These are phyloP conservation scores for Dendrocincla tyrannina DNA, from an alignment of 2,797 vertebrate species.

Conservation along the genomic window DNA sequence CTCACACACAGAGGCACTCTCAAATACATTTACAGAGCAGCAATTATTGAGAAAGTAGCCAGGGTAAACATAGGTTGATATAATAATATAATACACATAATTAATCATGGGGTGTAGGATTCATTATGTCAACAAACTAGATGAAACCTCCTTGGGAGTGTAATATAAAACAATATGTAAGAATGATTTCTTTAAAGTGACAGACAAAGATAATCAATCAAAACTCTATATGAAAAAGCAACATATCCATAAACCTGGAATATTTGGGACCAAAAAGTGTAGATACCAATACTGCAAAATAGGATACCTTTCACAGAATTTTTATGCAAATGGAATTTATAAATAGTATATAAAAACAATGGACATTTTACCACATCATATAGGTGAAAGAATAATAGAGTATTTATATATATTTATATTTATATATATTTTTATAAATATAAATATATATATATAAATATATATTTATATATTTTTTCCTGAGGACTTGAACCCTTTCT, in stretches of 20 bases:
- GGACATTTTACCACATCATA: background rate
- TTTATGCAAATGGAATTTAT: background rate
- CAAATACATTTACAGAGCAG: slow-evolving; percentile 17
- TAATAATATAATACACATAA: slow-evolving; percentile 57
- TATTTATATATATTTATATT: background rate
- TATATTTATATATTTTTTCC: background rate
- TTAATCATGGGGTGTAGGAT: slow-evolving; percentile 59
- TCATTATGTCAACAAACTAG: slow-evolving; percentile 68
- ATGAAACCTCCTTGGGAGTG: slow-evolving; percentile 49
- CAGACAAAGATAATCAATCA: slow-evolving; percentile 44
- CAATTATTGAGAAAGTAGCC: slow-evolving; percentile 28
- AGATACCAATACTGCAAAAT: background rate
- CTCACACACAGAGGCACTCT: background rate
- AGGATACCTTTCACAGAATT: background rate
- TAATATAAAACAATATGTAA: slow-evolving; percentile 58
- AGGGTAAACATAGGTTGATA: slow-evolving; percentile 17
- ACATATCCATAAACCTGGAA: background rate
- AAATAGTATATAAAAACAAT: background rate
- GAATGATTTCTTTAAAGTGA: slow-evolving; percentile 60
- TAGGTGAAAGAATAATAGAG: background rate
- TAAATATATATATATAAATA: too few relatives aligned
- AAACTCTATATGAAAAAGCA: slow-evolving; percentile 11
- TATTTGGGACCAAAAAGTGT: background rate
- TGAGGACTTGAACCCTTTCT: background rate
- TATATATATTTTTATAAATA: too few relatives aligned